These are phyloP conservation scores for Gouania willdenowi DNA, from an alignment of 2,797 vertebrate genomes.

Conservation along the genomic window DNA sequence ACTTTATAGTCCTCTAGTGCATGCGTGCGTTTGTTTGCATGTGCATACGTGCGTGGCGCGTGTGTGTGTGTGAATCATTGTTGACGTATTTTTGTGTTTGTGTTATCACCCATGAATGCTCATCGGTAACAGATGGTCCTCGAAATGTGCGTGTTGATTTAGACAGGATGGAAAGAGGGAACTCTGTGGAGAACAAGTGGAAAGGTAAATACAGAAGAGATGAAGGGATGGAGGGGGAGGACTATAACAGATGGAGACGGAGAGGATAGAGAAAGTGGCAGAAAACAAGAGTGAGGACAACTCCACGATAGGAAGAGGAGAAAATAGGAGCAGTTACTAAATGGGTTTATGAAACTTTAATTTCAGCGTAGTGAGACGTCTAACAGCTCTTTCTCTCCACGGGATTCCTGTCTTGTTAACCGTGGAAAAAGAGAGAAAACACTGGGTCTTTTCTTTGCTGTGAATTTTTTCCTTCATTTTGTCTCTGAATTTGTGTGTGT, in stretches of 20 bases:
- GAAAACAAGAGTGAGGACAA: slow-evolving; percentile 10
- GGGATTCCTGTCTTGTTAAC: background rate
- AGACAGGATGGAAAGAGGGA: slow-evolving; percentile 46
- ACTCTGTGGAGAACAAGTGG: slow-evolving; percentile 15
- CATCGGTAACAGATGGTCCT: slow-evolving; percentile 65
- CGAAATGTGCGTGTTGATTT: slow-evolving; percentile 64
- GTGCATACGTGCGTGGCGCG: background rate
- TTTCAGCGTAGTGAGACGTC: slow-evolving; percentile 4
- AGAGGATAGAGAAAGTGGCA: slow-evolving; percentile 1
- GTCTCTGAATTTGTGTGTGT: slow-evolving; percentile 3
- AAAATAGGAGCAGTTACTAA: slow-evolving; percentile 1
- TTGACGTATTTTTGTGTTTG: background rate
- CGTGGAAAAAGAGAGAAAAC: slow-evolving; percentile 33
- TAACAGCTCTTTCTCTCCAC: background rate
- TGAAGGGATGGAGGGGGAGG: slow-evolving; percentile 1
- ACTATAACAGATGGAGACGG: slow-evolving; percentile 40
- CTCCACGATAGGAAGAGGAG: background rate
- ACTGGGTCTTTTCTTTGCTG: slow-evolving; percentile 18
- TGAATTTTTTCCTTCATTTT: slow-evolving; percentile 14
- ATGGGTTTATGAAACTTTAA: slow-evolving; percentile 48
- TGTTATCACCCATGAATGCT: slow-evolving; percentile 45
- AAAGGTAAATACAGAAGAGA: background rate
- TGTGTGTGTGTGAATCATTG: background rate
- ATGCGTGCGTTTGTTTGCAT: background rate
- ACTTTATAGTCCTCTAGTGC: no score